A percentile compares a stretch with the other conserved stretches of the same genome.
Evolutionary conservation across 1,140 invertebrate genomes (phyloP).

Genomic region (Drosophila equinoxialis): DNA sequence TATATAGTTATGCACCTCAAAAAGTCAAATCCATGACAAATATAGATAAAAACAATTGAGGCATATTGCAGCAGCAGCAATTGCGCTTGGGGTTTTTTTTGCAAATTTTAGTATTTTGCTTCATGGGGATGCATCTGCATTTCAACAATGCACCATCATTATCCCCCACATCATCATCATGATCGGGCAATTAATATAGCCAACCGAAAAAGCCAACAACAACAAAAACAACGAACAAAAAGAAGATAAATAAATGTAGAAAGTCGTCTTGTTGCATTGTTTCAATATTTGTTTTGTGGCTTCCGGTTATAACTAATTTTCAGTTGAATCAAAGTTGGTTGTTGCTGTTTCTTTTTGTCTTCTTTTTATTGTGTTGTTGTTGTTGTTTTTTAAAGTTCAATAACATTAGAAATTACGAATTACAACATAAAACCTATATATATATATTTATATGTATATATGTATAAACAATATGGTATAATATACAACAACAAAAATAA

Average conservation of each 20-base stretch:
- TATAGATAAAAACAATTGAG: constrained; percentile 8
- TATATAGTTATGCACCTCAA: not conserved
- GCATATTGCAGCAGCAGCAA: constrained; percentile 19
- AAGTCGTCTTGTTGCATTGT: constrained; percentile 70
- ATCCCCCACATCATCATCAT: constrained; percentile 16
- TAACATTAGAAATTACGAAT: constrained; percentile 80
- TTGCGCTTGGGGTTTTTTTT: not conserved
- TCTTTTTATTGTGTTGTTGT: not conserved
- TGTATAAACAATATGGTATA: constrained; percentile 44
- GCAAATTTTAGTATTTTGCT: constrained; percentile 1
- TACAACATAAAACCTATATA: constrained; percentile 54
- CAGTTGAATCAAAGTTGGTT: constrained; percentile 66
- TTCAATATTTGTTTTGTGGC: constrained; percentile 60
- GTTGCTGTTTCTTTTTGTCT: constrained; percentile 1
- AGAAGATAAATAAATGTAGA: constrained; percentile 57
- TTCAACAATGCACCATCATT: constrained; percentile 49
- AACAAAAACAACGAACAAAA: not conserved
- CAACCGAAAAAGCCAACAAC: constrained; percentile 15
- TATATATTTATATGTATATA: constrained; percentile 23
- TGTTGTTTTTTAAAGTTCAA: constrained; percentile 71
- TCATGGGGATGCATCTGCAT: constrained; percentile 42
- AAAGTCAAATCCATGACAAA: not conserved
- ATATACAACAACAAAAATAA: constrained; percentile 25
- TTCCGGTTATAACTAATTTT: constrained; percentile 75
- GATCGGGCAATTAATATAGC: constrained; percentile 23